phyloP scores from a whole-genome alignment of 2,888 invertebrate species.

The Gonocerus acuteangulatus region DNA sequence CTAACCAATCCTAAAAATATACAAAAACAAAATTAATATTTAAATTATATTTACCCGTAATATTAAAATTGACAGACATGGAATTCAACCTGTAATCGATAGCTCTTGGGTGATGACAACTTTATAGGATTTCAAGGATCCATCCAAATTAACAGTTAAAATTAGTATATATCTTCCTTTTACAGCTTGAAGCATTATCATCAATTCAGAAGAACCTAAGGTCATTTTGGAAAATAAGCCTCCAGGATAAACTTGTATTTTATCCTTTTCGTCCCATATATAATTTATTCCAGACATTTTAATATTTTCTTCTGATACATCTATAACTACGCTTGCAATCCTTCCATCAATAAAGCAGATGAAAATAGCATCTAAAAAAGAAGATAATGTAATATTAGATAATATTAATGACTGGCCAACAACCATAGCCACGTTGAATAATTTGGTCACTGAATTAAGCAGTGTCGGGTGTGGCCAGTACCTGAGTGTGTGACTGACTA shows the following conservation, averaged over 20 bases:
- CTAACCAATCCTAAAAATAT: background rate
- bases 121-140: constrained; percentile 9
- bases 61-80: too few species aligned
- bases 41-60: background rate
- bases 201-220: too few species aligned
- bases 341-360: constrained; percentile 11
- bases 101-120: constrained; percentile 24
- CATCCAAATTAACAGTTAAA: constrained; percentile 17
- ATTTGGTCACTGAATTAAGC: too few species aligned
- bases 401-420: background rate
- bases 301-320: background rate
- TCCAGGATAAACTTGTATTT: constrained; percentile 25
- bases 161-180: constrained; percentile 32
- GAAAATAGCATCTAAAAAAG: constrained; percentile 5
- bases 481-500: too few species aligned
- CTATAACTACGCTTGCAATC: constrained; percentile 12
- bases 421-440: too few species aligned
- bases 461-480: too few species aligned
- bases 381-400: background rate
- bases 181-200: constrained; percentile 9
- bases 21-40: background rate
- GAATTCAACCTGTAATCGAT: constrained; percentile 30
- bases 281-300: background rate
- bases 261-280: constrained; percentile 31
- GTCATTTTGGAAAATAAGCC: constrained; percentile 7